Conservation (phyloP, 1,140 invertebrate species). For the Musca vetustissima region DNA sequence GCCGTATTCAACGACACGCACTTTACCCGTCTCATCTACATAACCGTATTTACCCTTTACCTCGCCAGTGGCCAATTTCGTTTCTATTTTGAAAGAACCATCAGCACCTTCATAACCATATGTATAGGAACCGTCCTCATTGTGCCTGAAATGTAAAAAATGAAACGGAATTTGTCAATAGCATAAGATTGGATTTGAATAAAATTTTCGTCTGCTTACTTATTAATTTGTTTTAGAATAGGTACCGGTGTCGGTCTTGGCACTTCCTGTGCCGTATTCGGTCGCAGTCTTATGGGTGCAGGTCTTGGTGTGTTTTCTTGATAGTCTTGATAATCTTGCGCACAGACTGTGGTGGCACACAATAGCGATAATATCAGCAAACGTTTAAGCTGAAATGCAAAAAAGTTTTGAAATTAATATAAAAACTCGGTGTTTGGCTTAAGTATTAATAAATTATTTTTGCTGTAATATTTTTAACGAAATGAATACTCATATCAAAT, state of each 20-base stretch:
- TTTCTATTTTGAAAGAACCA: constrained; percentile 84
- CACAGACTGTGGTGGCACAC: constrained; percentile 51
- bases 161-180: not conserved
- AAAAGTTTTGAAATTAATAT: not conserved
- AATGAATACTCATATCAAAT: no score
- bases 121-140: constrained; percentile 84
- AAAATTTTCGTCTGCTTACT: constrained; percentile 58
- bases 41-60: constrained; percentile 87
- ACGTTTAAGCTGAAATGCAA: constrained; percentile 35
- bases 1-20: constrained; percentile 84
- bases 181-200: not conserved
- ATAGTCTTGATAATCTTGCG: constrained; percentile 67
- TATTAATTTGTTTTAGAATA: constrained; percentile 83
- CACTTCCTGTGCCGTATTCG: constrained; percentile 57
- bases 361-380: constrained; percentile 41
- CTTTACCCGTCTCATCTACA: constrained; percentile 75
- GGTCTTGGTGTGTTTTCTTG: constrained; percentile 58
- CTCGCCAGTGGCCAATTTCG: constrained; percentile 74
- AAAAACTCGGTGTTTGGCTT: no score
- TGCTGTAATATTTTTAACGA: no score
- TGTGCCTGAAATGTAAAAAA: constrained; percentile 62
- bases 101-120: constrained; percentile 84
- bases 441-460: no score
- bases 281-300: constrained; percentile 57
- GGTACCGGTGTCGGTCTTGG: constrained; percentile 69